Evolutionary conservation across 2,888 invertebrate species (phyloP).

Genomic region (Flabesymbios commensalis): DNA sequence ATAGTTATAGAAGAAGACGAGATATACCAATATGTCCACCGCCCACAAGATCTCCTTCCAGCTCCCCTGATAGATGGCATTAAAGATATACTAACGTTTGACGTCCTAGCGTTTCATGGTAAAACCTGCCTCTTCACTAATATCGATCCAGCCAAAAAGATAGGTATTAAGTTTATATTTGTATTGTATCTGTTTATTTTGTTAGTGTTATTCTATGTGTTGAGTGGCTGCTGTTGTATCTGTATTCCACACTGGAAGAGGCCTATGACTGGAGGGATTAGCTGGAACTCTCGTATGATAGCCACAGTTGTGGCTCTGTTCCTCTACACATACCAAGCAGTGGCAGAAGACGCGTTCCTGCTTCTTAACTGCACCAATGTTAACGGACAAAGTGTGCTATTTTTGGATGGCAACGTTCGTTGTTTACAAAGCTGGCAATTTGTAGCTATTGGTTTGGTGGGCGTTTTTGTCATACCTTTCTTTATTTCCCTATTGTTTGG

Average conservation of each 20-base stretch:
- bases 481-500: constrained; percentile 20
- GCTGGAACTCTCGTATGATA: constrained; percentile 1
- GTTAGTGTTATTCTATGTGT: constrained; percentile 3
- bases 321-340: constrained; percentile 18
- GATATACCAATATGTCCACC: not conserved
- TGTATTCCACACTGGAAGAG: not conserved
- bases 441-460: constrained; percentile 10
- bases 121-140: constrained; percentile 7
- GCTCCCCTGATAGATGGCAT: constrained; percentile 2
- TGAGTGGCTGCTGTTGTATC: constrained; percentile 5
- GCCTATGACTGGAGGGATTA: constrained; percentile 2
- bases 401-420: constrained; percentile 21
- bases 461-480: constrained; percentile 24
- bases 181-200: constrained; percentile 9
- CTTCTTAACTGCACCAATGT: constrained; percentile 20
- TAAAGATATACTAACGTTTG: constrained; percentile 7
- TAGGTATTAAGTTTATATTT: not conserved
- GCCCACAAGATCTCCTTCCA: constrained; percentile 10
- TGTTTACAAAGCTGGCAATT: constrained; percentile 29
- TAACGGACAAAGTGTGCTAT: constrained; percentile 15
- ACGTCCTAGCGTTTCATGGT: not conserved
- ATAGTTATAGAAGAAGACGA: constrained; percentile 10
- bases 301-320: constrained; percentile 12
- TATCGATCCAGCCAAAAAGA: constrained; percentile 8
- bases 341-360: constrained; percentile 12